Percentiles rank a stretch among this genome's conserved stretches.
phyloP scores from a whole-genome alignment of 1,140 invertebrate species.

The Scaptomyza graminum region DNA sequence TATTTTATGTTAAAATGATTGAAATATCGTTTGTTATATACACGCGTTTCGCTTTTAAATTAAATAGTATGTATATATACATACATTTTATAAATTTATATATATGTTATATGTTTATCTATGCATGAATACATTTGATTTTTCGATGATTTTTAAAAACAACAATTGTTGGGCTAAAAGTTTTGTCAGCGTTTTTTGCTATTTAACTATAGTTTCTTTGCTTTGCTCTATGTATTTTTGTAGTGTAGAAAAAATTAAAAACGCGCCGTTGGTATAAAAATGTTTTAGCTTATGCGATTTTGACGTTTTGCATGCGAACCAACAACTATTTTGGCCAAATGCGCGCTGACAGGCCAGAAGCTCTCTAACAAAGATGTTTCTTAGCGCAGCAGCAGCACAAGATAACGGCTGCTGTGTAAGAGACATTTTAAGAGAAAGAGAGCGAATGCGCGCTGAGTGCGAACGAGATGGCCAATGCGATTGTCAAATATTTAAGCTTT shows the following conservation, averaged over 20 bases:
- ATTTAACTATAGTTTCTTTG: slow-evolving; percentile 30
- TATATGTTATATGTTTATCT: slow-evolving; percentile 36
- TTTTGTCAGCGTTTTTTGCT: slow-evolving; percentile 52
- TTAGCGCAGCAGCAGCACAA: slow-evolving; percentile 50
- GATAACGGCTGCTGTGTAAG: slow-evolving; percentile 46
- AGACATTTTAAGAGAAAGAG: slow-evolving; percentile 27
- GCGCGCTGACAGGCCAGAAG: slow-evolving; percentile 69
- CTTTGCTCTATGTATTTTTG: slow-evolving; percentile 48
- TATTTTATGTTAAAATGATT: slow-evolving; percentile 66
- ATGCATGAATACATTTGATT: slow-evolving; percentile 42
- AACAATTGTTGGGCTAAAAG: slow-evolving; percentile 60
- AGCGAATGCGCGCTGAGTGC: not conserved
- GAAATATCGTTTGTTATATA: slow-evolving; percentile 70
- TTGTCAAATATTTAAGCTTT: slow-evolving; percentile 55
- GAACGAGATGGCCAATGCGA: slow-evolving; percentile 18
- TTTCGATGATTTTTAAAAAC: slow-evolving; percentile 48
- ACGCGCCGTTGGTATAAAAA: slow-evolving; percentile 81
- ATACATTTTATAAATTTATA: slow-evolving; percentile 43
- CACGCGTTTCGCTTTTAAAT: slow-evolving; percentile 66
- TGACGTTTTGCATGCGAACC: slow-evolving; percentile 81
- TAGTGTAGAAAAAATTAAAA: slow-evolving; percentile 81
- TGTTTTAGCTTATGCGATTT: slow-evolving; percentile 80
- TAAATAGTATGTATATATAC: slow-evolving; percentile 56
- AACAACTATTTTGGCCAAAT: slow-evolving; percentile 82
- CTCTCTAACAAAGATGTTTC: slow-evolving; percentile 64